phyloP scores from a whole-genome alignment of 1,140 invertebrate species.

The Atta cephalotes region DNA sequence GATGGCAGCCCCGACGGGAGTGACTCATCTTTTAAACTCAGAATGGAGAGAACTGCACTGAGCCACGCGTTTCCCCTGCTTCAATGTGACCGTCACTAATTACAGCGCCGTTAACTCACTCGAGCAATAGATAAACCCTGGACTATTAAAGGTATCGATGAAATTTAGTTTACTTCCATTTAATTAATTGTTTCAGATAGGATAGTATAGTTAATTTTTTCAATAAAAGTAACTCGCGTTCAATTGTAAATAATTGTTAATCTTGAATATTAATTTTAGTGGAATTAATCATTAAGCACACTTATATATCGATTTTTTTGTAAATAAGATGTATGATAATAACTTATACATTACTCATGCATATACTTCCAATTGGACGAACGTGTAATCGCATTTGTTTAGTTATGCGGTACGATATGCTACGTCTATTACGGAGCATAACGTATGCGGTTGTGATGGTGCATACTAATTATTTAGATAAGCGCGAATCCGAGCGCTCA shows the following conservation, averaged over 20 bases:
- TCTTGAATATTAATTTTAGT: not conserved
- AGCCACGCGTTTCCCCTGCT: conserved; percentile 1
- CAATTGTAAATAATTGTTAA: not conserved
- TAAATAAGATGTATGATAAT: not conserved
- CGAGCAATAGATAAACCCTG: not conserved
- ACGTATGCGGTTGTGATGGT: conserved; percentile 31
- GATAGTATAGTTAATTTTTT: not conserved
- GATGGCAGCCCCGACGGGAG: not conserved
- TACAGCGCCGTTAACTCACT: conserved; percentile 14
- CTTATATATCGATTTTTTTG: not conserved
- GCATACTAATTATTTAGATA: conserved; percentile 63
- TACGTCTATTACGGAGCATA: conserved; percentile 39
- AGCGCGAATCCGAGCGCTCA: conserved; percentile 36
- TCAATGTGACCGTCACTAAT: conserved; percentile 17
- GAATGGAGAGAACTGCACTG: conserved; percentile 14
- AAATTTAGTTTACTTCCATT: not conserved
- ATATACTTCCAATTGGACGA: not conserved
- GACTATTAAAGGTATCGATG: not conserved
- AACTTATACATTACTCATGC: not conserved
- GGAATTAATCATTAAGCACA: not conserved
- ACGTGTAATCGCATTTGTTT: conserved; percentile 1
- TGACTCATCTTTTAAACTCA: conserved; percentile 32
- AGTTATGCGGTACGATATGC: conserved; percentile 16
- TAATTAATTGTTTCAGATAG: not conserved
- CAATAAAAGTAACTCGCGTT: not conserved